Base-by-base conservation (phyloP, 2,113 vertebrate genomes). In the Cyrtonyx montezumae region DNA sequence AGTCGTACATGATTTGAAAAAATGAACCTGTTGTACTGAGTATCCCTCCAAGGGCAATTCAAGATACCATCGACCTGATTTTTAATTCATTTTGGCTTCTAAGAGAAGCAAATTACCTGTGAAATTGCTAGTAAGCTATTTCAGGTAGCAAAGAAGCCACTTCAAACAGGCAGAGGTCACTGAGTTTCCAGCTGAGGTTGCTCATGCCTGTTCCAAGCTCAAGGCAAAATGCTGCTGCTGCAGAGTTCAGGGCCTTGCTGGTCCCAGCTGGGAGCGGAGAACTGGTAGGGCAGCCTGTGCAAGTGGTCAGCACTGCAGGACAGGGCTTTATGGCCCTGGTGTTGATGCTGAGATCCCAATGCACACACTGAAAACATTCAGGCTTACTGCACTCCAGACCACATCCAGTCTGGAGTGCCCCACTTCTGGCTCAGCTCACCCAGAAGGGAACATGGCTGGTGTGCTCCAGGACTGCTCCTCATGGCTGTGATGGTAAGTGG, bases 401-500 rank as follows among this genome's bases (percentile, higher is more conserved):
- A 34, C 6, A 68, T 46, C 74, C 66, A 71, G 48, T 11, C 21
- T 13, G 79, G 79, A 90, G 49, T 13, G 0, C 19, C 67, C 40
- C 51, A 75, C 91, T 87, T 48, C 45, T 66, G 87, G 68, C 66
- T 49, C 58, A 55, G 82, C 58, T 69, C 49, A 25, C 17, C 87
- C 85, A 22, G 85, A 63, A 85, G 79, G 68, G 68, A 85, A 67
- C 21, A 9, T 4, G 11, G 58, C 66, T 66, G 90, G 43, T 23
- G 32, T 63, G 68, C 87, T 83, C 59, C 87, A 28, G 79, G 79
- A 85, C 70, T 58, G 79, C 82, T 92, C 70, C 7, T 36, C 87
- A 8, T 82, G 68, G 89, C 18, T 9, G 0, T 6, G 21, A 8
- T 10, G 91, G 96, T 95, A 95, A 96, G 94, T 95, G 84, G 67